Evolutionary conservation across 2,113 vertebrate genomes (phyloP), one percentile per base, ranked within the genome.

Genomic region (Myrmecobius fasciatus): DNA sequence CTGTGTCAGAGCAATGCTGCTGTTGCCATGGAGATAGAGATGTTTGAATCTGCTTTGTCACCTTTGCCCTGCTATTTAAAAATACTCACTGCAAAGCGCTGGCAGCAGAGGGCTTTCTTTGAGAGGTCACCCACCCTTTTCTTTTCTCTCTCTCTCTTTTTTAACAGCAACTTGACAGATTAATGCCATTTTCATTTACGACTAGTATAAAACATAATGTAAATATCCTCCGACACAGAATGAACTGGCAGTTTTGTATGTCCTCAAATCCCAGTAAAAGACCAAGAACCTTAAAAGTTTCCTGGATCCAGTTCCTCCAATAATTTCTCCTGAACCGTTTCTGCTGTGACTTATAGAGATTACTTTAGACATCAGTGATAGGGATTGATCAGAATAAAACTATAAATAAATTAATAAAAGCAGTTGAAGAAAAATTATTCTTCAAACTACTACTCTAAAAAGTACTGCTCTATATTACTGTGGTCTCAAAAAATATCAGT

Each of bases 21-120:
- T 96, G 98, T 98, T 99, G 98, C 98, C 97, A 98, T 98, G 98
- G 98, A 89, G 96, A 98, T 98, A 94, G 97, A 14, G 89, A 98
- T 98, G 97, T 98, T 98, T 98, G 98, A 98, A 97, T 97, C 95
- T 97, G 98, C 97, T 98, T 98, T 97, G 97, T 98, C 98, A 98
- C 98, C 98, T 98, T 98, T 98, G 98, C 98, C 97, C 98, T 98
- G 97, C 96, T 97, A 97, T 98, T 98, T 98, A 89, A 95, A 98
- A 96, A 98, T 95, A 96, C 67, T 83, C 91, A 93, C 94, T 97
- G 95, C 96, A 95, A 94, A 97, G 93, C 96, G 94, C 97, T 96
- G 96, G 95, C 94, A 97, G 96, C 36, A 22, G 90, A 95, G 94
- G 91, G 91, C 96, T 98, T 98, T 96, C 91, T 94, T 28, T 6